Evolutionary conservation across 2,113 vertebrate species (phyloP), one percentile per base, ranked within the genome.

Genomic region (Pogonocichla stellata): DNA sequence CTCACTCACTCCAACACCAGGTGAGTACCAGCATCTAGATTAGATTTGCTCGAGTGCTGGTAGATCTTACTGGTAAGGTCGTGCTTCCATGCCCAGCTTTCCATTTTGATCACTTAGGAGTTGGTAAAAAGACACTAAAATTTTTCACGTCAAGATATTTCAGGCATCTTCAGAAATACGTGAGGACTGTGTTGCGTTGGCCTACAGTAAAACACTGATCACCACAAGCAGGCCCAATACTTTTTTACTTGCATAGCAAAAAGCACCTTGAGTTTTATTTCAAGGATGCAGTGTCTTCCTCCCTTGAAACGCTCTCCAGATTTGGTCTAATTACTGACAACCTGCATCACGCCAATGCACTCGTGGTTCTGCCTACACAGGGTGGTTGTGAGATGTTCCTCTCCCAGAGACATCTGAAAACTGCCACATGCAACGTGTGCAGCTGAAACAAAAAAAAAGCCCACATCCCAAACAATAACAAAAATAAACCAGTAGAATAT

Each of bases 381-480:
- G 25, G 11, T 19, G 10, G 22, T 7, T 33, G 8, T 29, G 22
- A 71, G 38, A 7, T 17, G 29, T 20, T 48, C 19, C 25, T 24
- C 16, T n/a, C 6, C 19, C 17, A 6, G 28, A 22, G 14, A 54
- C 6, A 6, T 12, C 5, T 2, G 2, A 14, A 42, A 17, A 5
- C 4, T n/a, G 33, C 3, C 0, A 6, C 3, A 1, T 24, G 15
- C 12, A 5, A 1, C 3, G 0, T 4, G 1, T 14, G 31, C 22
- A 4, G 8, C 23, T 15, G 33, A 19, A 20, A 23, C 29, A 47
- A 54, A 43, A 43, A 45, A 28, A 56, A 25, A 57, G 8, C 3
- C 14, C 24, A 26, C 36, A 19, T 33, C 14, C 4, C 10, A 64
- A 48, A 43, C 8, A 53, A 10, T 31, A 50, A 43, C 28, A 58